A percentile compares a stretch with the other conserved stretches of the same genome.
Evolutionary conservation across 30 jellyfish, hydroid and myxozoan species (phyloP).

Genomic region (Hydractinia symbiolongicarpus): DNA sequence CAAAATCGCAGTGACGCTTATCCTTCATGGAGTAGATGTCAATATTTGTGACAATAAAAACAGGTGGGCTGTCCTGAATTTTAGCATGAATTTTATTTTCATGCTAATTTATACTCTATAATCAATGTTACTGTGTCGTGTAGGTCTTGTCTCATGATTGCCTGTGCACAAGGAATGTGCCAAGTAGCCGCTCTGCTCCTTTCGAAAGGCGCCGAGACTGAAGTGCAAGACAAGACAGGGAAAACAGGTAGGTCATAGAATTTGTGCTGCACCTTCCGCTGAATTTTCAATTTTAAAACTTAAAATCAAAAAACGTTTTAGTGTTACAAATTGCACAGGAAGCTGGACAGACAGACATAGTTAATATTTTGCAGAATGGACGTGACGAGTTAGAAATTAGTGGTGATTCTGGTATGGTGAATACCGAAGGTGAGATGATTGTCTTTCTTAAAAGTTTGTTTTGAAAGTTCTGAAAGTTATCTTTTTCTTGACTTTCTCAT

Average conservation of each 20-base stretch:
- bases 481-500: too few species aligned
- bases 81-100: not conserved
- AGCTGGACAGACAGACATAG: slow-evolving; percentile 20
- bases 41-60: slow-evolving; percentile 6
- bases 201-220: slow-evolving; percentile 21
- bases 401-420: not conserved
- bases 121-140: not conserved
- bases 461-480: too few species aligned
- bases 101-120: not conserved
- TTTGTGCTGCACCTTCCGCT: too few species aligned
- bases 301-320: not conserved
- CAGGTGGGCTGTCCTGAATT: not conserved
- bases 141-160: slow-evolving; percentile 17
- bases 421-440: too few species aligned
- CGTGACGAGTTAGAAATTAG: not conserved
- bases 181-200: slow-evolving; percentile 23
- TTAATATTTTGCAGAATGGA: slow-evolving; percentile 9
- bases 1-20: slow-evolving; percentile 26
- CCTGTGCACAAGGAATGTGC: slow-evolving; percentile 25
- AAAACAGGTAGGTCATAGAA: not conserved
- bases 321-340: slow-evolving; percentile 8
- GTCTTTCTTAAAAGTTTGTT: too few species aligned
- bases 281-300: not conserved
- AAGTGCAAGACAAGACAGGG: not conserved
- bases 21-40: slow-evolving; percentile 20